Evolutionary conservation across 2,113 vertebrate species (phyloP).

Genomic region (Crotalus horridus): DNA sequence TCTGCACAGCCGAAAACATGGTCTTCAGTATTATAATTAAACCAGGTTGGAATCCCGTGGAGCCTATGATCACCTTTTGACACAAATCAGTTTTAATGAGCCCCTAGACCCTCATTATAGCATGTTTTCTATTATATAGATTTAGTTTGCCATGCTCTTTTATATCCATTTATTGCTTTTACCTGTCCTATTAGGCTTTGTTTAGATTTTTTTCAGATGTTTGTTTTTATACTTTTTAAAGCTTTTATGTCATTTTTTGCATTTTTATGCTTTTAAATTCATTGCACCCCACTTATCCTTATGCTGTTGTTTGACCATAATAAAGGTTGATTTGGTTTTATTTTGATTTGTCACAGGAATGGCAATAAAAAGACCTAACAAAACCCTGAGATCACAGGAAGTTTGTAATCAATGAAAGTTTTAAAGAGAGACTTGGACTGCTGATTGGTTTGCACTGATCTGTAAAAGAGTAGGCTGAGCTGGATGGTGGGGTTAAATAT

Average conservation of each 20-base stretch:
- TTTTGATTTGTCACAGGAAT: neutral
- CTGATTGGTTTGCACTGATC: neutral
- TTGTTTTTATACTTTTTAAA: neutral
- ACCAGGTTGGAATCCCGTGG: neutral
- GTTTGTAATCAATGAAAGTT: neutral
- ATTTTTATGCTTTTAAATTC: neutral
- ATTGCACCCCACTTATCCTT: neutral
- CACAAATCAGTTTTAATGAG: neutral
- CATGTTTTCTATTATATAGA: neutral
- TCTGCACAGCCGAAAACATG: neutral
- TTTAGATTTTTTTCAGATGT: neutral
- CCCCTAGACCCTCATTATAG: neutral
- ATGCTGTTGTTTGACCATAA: neutral
- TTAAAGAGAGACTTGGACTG: neutral
- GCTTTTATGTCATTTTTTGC: neutral
- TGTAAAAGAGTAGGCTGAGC: neutral
- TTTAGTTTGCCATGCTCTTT: neutral
- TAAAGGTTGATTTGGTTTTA: neutral
- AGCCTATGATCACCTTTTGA: neutral
- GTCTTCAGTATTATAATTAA: neutral
- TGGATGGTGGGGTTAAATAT: neutral
- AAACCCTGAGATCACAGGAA: neutral
- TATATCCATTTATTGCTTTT: neutral
- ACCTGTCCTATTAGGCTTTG: neutral
- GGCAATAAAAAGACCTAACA: neutral